Base-by-base conservation (phyloP, 2,797 vertebrate species). In the Sebastes trivittatus region DNA sequence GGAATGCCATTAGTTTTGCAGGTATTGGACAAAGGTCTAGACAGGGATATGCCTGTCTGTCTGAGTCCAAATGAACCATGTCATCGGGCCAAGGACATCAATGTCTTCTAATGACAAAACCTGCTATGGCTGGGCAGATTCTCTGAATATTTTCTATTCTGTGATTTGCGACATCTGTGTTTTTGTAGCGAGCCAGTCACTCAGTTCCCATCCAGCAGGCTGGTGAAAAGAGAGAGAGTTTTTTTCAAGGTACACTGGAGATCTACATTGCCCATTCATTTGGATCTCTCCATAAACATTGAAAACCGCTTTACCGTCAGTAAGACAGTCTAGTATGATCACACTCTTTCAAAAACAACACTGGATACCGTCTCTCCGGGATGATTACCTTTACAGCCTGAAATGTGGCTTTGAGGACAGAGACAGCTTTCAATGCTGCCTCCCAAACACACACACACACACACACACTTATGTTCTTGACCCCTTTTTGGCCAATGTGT, bases 161-260 rank as follows among this genome's bases (percentile, higher is more conserved):
- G 72, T 64, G 72, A 85, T 84, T 77, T 80, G 58, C 88, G 84
- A 92, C 93, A 91, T 93, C 89, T 94, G 92, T 91, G 90, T 87
- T 94, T 91, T 89, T 88, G 87, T 71, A 46, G 79, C 4, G 18
- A 79, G 49, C 63, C 75, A 78, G 84, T 90, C 78, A 62, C 62
- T 86, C 67, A 36, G 59, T 80, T 83, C 74, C 72, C 27, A 63
- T 72, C 71, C 69, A 84, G 59, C 23, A 77, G 81, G 77, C 81
- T 85, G 84, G 77, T 85, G 66, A 79, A 58, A 60, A 82, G 29
- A 30, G 27, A 42, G 13, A 60, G 1, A 42, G 18, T 52, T 66
- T 80, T 81, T 73, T 78, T 87, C 52, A 82, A 83, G 74, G 84
- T 82, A 80, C 80, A 82, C 75, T 58, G 27, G 59, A 84, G 76